A percentile compares a stretch with the other conserved stretches of the same genome.
Evolutionary conservation across 2,113 vertebrate genomes (phyloP).

Genomic region (Laticauda laticaudata): DNA sequence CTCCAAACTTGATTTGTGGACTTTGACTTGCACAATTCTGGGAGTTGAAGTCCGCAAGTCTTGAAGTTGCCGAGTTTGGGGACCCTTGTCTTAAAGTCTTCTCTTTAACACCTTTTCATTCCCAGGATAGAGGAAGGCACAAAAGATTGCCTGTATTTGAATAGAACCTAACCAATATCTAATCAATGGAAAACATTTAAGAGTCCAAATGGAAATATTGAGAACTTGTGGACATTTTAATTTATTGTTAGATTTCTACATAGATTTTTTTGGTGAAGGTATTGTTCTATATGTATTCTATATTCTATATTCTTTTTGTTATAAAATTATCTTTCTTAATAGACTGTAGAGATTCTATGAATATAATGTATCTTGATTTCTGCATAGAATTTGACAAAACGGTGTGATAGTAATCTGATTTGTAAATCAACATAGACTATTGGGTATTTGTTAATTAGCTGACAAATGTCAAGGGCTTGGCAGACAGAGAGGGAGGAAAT

Average conservation of each 20-base stretch:
- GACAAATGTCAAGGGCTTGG: background rate
- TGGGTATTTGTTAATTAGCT: background rate
- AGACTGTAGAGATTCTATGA: background rate
- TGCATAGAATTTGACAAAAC: background rate
- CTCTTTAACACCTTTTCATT: background rate
- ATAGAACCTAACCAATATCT: background rate
- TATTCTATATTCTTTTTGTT: background rate
- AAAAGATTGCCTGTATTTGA: background rate
- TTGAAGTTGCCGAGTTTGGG: too few relatives aligned
- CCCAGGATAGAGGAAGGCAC: background rate
- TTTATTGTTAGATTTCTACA: background rate
- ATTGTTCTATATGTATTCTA: too few relatives aligned
- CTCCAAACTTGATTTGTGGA: too few relatives aligned
- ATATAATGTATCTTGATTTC: background rate
- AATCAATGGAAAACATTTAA: background rate
- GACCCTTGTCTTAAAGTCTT: background rate
- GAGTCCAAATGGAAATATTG: background rate
- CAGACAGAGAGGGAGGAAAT: background rate
- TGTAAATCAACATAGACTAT: background rate
- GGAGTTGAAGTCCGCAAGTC: too few relatives aligned
- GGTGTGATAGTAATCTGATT: background rate
- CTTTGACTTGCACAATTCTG: too few relatives aligned
- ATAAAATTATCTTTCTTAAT: background rate
- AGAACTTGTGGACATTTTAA: background rate
- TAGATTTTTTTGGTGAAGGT: background rate